Evolutionary conservation across 2,797 vertebrate genomes (phyloP), one percentile per base, ranked within the genome.

Genomic region (Sebastes itinus): DNA sequence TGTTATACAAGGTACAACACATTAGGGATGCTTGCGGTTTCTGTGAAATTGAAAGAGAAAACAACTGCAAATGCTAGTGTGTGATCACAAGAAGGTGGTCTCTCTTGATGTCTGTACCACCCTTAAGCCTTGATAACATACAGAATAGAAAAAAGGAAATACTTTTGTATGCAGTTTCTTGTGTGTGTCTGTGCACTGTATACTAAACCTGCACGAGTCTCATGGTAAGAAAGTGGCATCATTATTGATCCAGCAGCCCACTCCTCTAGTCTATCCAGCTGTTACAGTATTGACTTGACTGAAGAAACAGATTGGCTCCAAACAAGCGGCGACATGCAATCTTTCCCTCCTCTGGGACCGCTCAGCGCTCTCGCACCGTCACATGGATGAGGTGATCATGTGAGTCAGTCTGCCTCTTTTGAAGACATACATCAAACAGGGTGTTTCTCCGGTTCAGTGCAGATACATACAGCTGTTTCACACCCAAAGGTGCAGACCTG

Each of bases 261-360:
- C 81, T 72, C 69, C 69, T 83, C 56, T 27, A 38, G 71, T 73
- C 59, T 58, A 72, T 86, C 82, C 72, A 85, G 68, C 88, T 62
- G 83, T 64, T 84, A 72, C 49, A 61, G 20, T 83, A 92, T 91
- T 88, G 87, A 91, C 81, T 76, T 63, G 77, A 82, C 68, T 82
- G 78, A 60, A 79, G 85, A 91, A 92, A 92, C 74, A 66, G 89
- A 94, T 92, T 90, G 87, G 81, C 79, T 84, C 62, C 84, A 90
- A 91, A 93, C 77, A 67, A 87, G 82, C 59, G 8, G 35, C 33
- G 91, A 92, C 87, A 83, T 78, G 69, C 79, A 93, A 89, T 93
- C 80, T 83, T 75, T 88, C 25, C 64, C 75, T 83, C 81, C 32
- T 56, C 9, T n/a, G 63, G 73, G 49, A 82, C 49, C 55, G 55